Evolutionary conservation across 2,888 invertebrate species (phyloP).

Genomic region (Stenurella melanura): DNA sequence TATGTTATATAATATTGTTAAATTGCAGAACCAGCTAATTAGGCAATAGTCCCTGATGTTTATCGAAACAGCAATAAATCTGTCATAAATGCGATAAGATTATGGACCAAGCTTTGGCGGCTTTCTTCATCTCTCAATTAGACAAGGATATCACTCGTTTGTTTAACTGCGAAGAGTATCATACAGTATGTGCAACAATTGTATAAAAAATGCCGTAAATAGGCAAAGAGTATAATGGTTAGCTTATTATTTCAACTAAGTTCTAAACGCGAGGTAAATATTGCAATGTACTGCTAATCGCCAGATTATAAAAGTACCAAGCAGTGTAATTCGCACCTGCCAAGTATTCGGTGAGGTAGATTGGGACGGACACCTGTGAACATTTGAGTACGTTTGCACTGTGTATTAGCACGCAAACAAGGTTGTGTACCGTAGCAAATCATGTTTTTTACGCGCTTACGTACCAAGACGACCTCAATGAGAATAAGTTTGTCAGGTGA

Average conservation of each 20-base stretch:
- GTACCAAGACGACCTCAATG: conserved; percentile 55
- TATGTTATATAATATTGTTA: too few species aligned
- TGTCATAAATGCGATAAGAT: too few species aligned
- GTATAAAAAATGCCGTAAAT: too few species aligned
- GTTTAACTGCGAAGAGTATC: too few species aligned
- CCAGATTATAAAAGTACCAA: neutral
- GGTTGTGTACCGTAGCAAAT: conserved; percentile 57
- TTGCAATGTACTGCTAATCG: neutral
- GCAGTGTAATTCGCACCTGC: conserved; percentile 18
- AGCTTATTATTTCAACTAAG: neutral
- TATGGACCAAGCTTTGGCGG: too few species aligned
- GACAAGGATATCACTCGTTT: too few species aligned
- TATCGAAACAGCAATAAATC: too few species aligned
- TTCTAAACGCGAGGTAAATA: conserved; percentile 2
- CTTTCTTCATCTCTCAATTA: too few species aligned
- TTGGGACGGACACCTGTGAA: conserved; percentile 58
- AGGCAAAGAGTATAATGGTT: too few species aligned
- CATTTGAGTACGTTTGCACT: conserved; percentile 56
- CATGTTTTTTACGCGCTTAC: conserved; percentile 54
- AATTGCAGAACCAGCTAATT: too few species aligned
- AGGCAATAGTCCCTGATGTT: too few species aligned
- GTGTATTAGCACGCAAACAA: conserved; percentile 59
- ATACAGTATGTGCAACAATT: too few species aligned
- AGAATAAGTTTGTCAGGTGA: conserved; percentile 49
- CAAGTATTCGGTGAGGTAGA: conserved; percentile 44